phyloP scores from a whole-genome alignment of 2,113 vertebrate species.

The Petrocephalus zakoni region DNA sequence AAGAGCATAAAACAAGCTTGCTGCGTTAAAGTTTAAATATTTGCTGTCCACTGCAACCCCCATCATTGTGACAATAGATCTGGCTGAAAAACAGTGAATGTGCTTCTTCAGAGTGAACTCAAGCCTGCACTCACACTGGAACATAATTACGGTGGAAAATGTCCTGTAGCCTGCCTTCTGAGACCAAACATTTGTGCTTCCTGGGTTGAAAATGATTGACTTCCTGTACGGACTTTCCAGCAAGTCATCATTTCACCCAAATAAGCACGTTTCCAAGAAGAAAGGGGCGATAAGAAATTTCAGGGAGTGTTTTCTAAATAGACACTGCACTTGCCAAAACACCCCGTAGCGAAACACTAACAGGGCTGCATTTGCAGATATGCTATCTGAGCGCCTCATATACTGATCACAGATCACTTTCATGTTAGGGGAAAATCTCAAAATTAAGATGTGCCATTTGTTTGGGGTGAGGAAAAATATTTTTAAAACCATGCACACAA shows the following conservation, averaged over 20 bases:
- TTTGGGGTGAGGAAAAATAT: neutral
- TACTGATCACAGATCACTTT: neutral
- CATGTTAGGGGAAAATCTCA: neutral
- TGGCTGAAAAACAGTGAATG: neutral
- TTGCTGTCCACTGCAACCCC: neutral
- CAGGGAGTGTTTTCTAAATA: neutral
- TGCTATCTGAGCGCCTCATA: neutral
- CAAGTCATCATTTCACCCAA: neutral
- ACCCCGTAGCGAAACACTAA: too few species aligned
- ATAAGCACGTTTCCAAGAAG: neutral
- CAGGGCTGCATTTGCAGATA: neutral
- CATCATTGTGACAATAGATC: neutral
- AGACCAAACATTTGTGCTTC: neutral
- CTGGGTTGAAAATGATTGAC: neutral
- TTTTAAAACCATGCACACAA: neutral
- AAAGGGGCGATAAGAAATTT: neutral
- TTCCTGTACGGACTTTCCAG: conserved; percentile 15
- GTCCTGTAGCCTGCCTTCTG: neutral
- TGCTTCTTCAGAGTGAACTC: neutral
- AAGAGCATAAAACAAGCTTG: neutral
- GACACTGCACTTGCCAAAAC: neutral
- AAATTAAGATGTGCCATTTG: neutral
- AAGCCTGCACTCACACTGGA: neutral
- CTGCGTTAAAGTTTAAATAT: neutral
- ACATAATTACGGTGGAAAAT: neutral